Percentiles rank a stretch among this genome's conserved stretches.
Evolutionary conservation across 2,113 vertebrate species (phyloP).

Genomic region (Ceyx melanurus): DNA sequence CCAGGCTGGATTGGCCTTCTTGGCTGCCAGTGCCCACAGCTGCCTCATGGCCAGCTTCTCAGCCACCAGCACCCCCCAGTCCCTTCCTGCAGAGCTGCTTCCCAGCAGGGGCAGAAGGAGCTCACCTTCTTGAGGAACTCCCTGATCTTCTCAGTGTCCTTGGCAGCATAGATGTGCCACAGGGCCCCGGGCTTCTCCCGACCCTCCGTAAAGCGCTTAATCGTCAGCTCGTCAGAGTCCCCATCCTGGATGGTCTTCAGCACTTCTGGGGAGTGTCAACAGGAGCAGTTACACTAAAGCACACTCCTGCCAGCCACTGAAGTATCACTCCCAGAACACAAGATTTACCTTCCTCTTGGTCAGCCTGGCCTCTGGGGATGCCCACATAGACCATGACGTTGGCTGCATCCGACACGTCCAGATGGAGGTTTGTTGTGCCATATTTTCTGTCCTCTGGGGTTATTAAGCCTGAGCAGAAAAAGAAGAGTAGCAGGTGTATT

Average conservation of each 20-base stretch:
- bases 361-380: constrained; percentile 78
- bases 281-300: background rate
- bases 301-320: background rate
- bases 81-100: no score
- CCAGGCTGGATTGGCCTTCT: no score
- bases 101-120: no score
- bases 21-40: no score
- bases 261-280: constrained; percentile 69
- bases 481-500: background rate
- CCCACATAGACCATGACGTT: constrained; percentile 85
- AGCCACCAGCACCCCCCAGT: no score
- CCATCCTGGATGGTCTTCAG: constrained; percentile 82
- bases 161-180: constrained; percentile 84
- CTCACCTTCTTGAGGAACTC: constrained; percentile 82
- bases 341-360: constrained; percentile 78
- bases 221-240: constrained; percentile 80
- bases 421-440: constrained; percentile 81
- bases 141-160: constrained; percentile 83
- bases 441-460: constrained; percentile 82
- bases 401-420: constrained; percentile 82
- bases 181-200: constrained; percentile 81
- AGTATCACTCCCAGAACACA: background rate
- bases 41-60: no score
- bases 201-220: constrained; percentile 79
- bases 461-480: constrained; percentile 71